Conservation (phyloP, 2,888 invertebrate genomes). For the Rapana venosa region DNA sequence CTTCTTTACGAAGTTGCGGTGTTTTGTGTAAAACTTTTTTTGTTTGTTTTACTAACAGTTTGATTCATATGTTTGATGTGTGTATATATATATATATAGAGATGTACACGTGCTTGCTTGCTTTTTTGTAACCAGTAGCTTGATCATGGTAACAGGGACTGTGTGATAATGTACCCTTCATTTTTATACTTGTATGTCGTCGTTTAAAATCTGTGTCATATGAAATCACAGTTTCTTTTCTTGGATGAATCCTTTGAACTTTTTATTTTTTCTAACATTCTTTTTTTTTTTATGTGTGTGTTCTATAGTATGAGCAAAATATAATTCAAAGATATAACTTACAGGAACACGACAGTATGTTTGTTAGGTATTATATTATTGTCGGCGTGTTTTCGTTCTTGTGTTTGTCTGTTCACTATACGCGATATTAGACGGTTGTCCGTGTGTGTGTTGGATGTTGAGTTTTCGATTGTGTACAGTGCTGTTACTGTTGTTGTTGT, state of each 20-base stretch:
- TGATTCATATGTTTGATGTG: not conserved
- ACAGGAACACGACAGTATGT: too few species aligned
- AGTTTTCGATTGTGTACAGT: not conserved
- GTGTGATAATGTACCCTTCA: not conserved
- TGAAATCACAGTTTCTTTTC: not conserved
- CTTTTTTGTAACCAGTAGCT: slow-evolving; percentile 25
- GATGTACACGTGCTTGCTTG: not conserved
- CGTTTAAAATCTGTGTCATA: not conserved
- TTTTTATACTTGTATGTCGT: not conserved
- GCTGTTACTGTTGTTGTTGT: too few species aligned
- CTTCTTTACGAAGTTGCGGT: not conserved
- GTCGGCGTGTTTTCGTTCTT: too few species aligned
- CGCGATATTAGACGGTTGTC: too few species aligned
- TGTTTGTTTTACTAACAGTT: not conserved
- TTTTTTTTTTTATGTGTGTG: too few species aligned
- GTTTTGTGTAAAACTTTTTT: not conserved
- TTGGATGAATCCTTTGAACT: too few species aligned
- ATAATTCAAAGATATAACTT: too few species aligned
- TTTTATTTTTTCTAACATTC: too few species aligned
- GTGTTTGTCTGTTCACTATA: too few species aligned
- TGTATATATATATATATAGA: not conserved
- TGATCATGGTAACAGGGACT: not conserved
- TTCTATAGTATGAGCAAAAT: too few species aligned
- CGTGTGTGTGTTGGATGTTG: too few species aligned
- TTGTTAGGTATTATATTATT: too few species aligned